These are phyloP conservation scores for Lamprologus sp. DNA, from an alignment of 2,113 vertebrate species.

Conservation along the genomic window DNA sequence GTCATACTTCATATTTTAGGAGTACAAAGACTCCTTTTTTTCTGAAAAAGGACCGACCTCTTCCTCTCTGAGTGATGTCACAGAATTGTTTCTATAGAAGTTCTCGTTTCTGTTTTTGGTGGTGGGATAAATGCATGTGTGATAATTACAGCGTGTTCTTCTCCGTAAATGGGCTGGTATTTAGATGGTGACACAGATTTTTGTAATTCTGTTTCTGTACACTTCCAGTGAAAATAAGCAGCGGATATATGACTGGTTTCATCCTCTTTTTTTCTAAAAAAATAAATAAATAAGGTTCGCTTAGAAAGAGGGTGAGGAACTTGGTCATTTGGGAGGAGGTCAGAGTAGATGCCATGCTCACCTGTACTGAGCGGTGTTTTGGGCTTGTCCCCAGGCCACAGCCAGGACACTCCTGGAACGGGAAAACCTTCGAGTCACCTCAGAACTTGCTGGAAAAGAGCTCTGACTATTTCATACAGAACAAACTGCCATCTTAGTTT, in stretches of 20 bases:
- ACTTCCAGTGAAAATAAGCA: neutral
- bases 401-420: neutral
- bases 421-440: neutral
- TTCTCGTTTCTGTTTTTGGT: neutral
- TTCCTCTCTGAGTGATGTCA: neutral
- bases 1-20: neutral
- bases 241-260: neutral
- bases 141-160: neutral
- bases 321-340: neutral
- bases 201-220: neutral
- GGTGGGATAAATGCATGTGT: neutral
- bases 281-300: accelerated
- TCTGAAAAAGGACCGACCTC: neutral
- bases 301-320: neutral
- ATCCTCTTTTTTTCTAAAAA: neutral
- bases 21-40: neutral
- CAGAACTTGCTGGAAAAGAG: neutral
- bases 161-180: neutral
- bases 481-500: neutral
- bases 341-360: neutral
- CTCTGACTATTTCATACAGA: neutral
- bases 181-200: neutral
- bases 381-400: neutral
- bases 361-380: neutral
- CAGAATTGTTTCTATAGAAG: neutral